A percentile compares a stretch with the other conserved stretches of the same genome.
phyloP scores from a whole-genome alignment of 2,113 vertebrate species.

The Neolamprologus tretocephalus region DNA sequence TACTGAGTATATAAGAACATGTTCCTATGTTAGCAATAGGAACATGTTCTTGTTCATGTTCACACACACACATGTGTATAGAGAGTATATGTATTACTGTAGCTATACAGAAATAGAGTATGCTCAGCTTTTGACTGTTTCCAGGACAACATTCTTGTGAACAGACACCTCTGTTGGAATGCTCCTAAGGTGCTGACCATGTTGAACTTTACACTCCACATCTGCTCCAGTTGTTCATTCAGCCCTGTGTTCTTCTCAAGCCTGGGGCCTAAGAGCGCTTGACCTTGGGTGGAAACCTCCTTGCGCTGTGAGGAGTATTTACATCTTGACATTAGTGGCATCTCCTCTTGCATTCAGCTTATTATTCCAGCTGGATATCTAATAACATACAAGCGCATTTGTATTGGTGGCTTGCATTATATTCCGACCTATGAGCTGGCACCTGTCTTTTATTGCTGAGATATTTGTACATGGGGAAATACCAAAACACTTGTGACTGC shows the following conservation, averaged over 20 bases:
- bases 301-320: neutral
- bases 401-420: neutral
- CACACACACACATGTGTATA: neutral
- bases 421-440: neutral
- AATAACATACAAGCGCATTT: rapidly evolving
- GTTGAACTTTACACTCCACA: neutral
- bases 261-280: neutral
- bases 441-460: neutral
- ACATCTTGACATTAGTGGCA: neutral
- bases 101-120: neutral
- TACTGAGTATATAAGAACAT: neutral
- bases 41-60: neutral
- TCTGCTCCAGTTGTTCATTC: neutral
- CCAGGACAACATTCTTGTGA: neutral
- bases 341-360: neutral
- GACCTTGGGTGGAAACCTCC: neutral
- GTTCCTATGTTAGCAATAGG: neutral
- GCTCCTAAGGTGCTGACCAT: neutral
- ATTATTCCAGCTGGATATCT: neutral
- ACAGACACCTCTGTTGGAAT: neutral
- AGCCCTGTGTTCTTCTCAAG: neutral
- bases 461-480: neutral
- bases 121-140: neutral
- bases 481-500: neutral
- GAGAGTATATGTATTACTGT: neutral